Percentiles rank a stretch among this genome's conserved stretches.
These are phyloP conservation scores for Vombatus ursinus DNA, from an alignment of 2,113 vertebrate genomes.

Conservation along the genomic window DNA sequence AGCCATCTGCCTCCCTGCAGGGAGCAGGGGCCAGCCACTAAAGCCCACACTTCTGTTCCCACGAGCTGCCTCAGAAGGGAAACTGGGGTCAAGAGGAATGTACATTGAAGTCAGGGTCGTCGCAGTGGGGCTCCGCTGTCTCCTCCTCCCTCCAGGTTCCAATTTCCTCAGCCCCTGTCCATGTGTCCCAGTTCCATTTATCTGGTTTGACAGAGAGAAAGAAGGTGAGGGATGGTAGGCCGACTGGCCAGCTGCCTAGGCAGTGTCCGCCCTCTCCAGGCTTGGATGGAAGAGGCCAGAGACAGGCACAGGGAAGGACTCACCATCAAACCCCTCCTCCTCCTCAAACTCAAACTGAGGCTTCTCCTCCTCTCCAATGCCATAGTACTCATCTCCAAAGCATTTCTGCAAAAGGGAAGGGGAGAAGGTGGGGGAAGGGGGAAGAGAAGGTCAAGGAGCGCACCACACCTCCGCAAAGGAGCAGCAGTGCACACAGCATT, in stretches of 20 bases:
- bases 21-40: neutral
- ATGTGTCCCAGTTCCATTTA: conserved; percentile 93
- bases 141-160: conserved; percentile 60
- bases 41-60: too few relatives aligned
- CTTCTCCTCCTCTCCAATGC: conserved; percentile 86
- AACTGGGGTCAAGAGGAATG: conserved; percentile 43
- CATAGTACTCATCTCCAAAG: conserved; percentile 91
- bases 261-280: neutral
- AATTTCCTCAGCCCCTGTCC: conserved; percentile 79
- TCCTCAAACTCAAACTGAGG: conserved; percentile 93
- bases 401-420: conserved; percentile 82
- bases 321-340: conserved; percentile 88
- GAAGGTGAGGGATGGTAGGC: neutral
- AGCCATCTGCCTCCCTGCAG: neutral
- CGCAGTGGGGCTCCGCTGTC: conserved; percentile 83
- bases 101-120: conserved; percentile 91
- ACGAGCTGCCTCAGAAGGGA: fast-evolving
- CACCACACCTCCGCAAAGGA: neutral
- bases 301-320: neutral
- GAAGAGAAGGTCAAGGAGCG: neutral
- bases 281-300: neutral
- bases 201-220: conserved; percentile 76
- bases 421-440: fast-evolving
- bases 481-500: neutral
- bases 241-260: fast-evolving